A percentile compares a stretch with the other conserved stretches of the same genome.
Conservation (phyloP, 2,797 vertebrate species). For the Adrianichthys oophorus region DNA sequence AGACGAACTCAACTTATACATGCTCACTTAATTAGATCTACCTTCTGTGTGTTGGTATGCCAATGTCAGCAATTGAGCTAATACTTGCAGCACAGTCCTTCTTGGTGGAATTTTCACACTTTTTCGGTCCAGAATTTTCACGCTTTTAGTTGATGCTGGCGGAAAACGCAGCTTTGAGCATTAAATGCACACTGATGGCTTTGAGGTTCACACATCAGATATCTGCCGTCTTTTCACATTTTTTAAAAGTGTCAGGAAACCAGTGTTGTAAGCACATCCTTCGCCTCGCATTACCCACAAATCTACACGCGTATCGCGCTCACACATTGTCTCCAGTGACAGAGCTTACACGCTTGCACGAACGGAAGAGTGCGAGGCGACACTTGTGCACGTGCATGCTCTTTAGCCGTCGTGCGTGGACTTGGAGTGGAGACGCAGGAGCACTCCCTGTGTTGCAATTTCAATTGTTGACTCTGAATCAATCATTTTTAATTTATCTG, state of each 20-base stretch:
- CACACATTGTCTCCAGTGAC: conserved; percentile 24
- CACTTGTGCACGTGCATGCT: conserved; percentile 30
- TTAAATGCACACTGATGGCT: conserved; percentile 63
- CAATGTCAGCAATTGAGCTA: conserved; percentile 49
- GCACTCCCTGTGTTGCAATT: conserved; percentile 63
- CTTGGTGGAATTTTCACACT: conserved; percentile 66
- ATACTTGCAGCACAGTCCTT: conserved; percentile 63
- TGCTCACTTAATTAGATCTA: conserved; percentile 57
- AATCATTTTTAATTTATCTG: conserved; percentile 86
- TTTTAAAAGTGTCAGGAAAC: conserved; percentile 69
- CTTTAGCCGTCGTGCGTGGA: conserved; percentile 34
- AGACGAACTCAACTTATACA: conserved; percentile 64
- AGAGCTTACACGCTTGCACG: conserved; percentile 23
- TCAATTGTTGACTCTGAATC: conserved; percentile 83
- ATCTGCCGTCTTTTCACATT: conserved; percentile 72
- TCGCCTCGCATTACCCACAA: conserved; percentile 37
- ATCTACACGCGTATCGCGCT: conserved; percentile 34
- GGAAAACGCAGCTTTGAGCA: conserved; percentile 56
- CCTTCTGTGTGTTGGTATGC: conserved; percentile 38
- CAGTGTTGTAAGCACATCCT: conserved; percentile 54
- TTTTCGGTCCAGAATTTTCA: conserved; percentile 62
- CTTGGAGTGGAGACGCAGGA: conserved; percentile 38
- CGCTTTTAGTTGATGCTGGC: conserved; percentile 69
- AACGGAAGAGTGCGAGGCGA: conserved; percentile 25
- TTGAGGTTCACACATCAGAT: conserved; percentile 67